Evolutionary conservation across 2,888 invertebrate species (phyloP).

Genomic region (Cremastinae sp.): DNA sequence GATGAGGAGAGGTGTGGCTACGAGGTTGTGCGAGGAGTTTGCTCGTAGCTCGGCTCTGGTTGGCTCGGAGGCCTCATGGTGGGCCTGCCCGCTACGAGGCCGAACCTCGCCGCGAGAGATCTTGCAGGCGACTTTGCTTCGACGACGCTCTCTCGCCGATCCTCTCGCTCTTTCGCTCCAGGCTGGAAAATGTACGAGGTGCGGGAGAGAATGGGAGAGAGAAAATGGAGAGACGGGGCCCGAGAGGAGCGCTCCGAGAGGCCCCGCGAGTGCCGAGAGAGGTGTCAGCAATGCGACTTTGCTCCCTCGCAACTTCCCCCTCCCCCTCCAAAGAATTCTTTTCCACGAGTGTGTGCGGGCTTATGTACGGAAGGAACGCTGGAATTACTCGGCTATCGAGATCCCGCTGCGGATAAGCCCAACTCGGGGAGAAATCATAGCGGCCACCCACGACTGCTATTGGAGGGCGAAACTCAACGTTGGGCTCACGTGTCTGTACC

Average conservation of each 20-base stretch:
- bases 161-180: constrained; percentile 65
- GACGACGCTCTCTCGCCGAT: constrained; percentile 55
- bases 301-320: constrained; percentile 44
- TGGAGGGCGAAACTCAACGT: constrained; percentile 48
- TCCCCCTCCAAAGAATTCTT: background rate
- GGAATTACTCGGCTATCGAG: constrained; percentile 78
- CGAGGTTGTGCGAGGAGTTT: constrained; percentile 74
- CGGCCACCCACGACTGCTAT: constrained; percentile 76
- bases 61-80: constrained; percentile 76
- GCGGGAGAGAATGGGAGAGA: constrained; percentile 16
- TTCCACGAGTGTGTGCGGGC: background rate
- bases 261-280: constrained; percentile 9
- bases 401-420: constrained; percentile 73
- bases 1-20: constrained; percentile 78
- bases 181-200: constrained; percentile 44
- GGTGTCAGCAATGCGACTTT: constrained; percentile 63
- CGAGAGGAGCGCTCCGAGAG: constrained; percentile 20
- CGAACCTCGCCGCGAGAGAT: constrained; percentile 59
- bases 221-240: constrained; percentile 40
- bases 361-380: constrained; percentile 60
- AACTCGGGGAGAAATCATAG: constrained; percentile 75
- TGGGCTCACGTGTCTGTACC: constrained; percentile 26
- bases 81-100: constrained; percentile 75
- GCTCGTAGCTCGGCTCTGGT: constrained; percentile 74
- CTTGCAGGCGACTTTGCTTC: constrained; percentile 45